phyloP scores from a whole-genome alignment of 1,140 invertebrate genomes.

The Caenorhabditis latens region DNA sequence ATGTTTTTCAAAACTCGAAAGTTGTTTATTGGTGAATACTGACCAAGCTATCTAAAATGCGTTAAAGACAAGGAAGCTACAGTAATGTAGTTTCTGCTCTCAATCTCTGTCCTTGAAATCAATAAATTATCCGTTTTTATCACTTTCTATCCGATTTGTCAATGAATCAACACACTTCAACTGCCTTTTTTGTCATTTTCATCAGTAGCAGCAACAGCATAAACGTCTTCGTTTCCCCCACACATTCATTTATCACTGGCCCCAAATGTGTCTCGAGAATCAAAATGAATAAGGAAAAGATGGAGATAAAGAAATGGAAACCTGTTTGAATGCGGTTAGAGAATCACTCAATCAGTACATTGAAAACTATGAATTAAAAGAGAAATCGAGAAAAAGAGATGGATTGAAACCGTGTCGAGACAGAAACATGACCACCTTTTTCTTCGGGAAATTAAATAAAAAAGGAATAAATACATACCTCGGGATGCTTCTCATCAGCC shows the following conservation, averaged over 20 bases:
- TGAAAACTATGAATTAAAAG: not conserved
- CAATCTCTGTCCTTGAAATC: not conserved
- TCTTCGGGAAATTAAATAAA: not conserved
- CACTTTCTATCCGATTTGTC: not conserved
- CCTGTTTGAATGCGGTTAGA: constrained; percentile 44
- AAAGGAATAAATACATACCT: constrained; percentile 45
- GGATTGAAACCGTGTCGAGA: constrained; percentile 35
- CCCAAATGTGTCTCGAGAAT: constrained; percentile 54
- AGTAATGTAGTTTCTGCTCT: not conserved
- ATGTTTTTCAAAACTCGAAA: too few species aligned
- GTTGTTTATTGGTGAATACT: too few species aligned
- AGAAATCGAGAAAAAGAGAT: constrained; percentile 40
- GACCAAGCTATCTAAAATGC: too few species aligned
- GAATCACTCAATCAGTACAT: constrained; percentile 46
- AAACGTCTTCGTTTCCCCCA: not conserved
- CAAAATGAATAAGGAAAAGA: constrained; percentile 50
- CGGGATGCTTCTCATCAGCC: constrained; percentile 59
- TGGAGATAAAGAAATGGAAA: not conserved
- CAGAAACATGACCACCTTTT: constrained; percentile 24
- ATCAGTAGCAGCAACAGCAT: not conserved
- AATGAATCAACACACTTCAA: not conserved
- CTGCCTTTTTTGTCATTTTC: not conserved
- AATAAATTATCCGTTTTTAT: too few species aligned
- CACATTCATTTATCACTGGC: constrained; percentile 47
- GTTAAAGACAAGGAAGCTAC: too few species aligned